Evolutionary conservation across 2,888 invertebrate genomes (phyloP).

Genomic region (Lithophane ornitopus): DNA sequence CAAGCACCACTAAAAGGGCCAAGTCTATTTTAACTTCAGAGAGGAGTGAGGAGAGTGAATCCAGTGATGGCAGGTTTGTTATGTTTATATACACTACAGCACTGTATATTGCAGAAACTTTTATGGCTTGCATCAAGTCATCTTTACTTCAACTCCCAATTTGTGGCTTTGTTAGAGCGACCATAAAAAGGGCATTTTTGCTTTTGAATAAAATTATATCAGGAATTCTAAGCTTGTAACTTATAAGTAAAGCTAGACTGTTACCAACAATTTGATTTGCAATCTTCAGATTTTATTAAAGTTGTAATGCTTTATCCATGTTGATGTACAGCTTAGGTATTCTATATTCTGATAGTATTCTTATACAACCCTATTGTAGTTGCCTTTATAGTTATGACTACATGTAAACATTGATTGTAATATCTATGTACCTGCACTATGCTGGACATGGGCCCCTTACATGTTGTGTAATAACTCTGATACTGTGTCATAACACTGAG

Average conservation of each 20-base stretch:
- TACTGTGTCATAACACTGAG: neutral
- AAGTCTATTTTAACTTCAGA: constrained; percentile 93
- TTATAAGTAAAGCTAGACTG: neutral
- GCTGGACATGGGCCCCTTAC: neutral
- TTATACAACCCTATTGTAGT: neutral
- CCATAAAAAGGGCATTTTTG: neutral
- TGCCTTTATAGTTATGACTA: neutral
- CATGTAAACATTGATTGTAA: neutral
- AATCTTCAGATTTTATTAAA: neutral
- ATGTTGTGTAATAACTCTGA: neutral
- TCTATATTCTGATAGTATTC: constrained; percentile 19
- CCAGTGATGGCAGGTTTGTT: constrained; percentile 90
- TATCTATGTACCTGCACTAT: too few relatives aligned
- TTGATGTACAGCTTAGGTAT: neutral
- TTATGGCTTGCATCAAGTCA: neutral
- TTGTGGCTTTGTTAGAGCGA: neutral
- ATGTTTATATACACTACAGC: constrained; percentile 1
- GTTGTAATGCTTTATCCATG: neutral
- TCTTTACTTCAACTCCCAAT: neutral
- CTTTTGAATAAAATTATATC: neutral
- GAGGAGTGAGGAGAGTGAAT: constrained; percentile 93
- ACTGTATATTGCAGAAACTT: neutral
- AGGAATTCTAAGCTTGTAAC: too few relatives aligned
- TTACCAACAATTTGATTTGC: neutral
- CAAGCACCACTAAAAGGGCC: constrained; percentile 92